These are phyloP conservation scores for Chloromyia formosa DNA, from an alignment of 2,888 invertebrate species.

Conservation along the genomic window DNA sequence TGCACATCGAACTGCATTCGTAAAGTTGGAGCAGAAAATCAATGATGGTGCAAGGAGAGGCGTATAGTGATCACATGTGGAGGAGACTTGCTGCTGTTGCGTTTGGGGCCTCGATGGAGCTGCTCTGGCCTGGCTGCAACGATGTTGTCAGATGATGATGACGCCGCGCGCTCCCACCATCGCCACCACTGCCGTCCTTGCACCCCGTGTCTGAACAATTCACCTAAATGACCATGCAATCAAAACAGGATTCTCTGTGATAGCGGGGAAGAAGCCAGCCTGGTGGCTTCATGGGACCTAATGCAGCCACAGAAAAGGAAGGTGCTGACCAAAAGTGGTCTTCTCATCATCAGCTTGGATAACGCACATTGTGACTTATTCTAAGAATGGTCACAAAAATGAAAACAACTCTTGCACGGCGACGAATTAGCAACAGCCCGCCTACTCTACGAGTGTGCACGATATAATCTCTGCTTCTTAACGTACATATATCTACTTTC, in stretches of 20 bases:
- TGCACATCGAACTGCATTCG: neutral
- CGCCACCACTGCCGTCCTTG: neutral
- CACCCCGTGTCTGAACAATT: neutral
- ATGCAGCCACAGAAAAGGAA: conserved; percentile 12
- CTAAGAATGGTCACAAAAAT: conserved; percentile 18
- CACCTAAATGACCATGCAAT: neutral
- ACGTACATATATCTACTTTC: neutral
- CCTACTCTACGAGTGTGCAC: conserved; percentile 9
- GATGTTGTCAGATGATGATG: neutral
- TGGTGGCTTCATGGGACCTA: too few relatives aligned
- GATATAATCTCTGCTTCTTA: neutral
- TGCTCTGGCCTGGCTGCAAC: too few relatives aligned
- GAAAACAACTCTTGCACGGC: neutral
- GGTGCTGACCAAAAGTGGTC: conserved; percentile 4
- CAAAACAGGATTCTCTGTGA: conserved; percentile 7
- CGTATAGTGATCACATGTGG: too few relatives aligned
- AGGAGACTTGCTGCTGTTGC: too few relatives aligned
- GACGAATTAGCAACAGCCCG: conserved; percentile 16
- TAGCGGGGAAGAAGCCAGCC: neutral
- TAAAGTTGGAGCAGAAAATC: conserved; percentile 14
- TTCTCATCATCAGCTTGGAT: neutral
- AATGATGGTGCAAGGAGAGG: conserved; percentile 8
- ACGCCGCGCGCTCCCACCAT: neutral
- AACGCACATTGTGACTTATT: conserved; percentile 24
- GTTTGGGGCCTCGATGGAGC: too few relatives aligned